Base-by-base conservation (phyloP, 2,888 invertebrate species). In the Nemotelus pantherinus region DNA sequence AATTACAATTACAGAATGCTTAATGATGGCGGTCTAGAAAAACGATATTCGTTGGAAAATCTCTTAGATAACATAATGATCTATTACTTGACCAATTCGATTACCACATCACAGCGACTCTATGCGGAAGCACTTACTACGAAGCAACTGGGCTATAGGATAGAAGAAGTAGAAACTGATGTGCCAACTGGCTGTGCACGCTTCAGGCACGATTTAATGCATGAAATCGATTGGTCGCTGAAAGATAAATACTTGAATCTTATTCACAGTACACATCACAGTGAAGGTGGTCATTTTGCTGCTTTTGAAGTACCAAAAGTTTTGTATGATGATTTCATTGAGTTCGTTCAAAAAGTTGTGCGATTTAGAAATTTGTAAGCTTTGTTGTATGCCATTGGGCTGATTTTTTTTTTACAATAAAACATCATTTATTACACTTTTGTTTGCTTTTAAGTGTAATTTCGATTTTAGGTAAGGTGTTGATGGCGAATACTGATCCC, bases 251-350 rank as follows among this genome's bases (percentile, higher is more conserved):
- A 89, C 84, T 85, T 83, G 10, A 93, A 95, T 85, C 86, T 95
- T 68, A 87, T 94, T 3, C 93, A 92, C 67, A 91, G 90, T 82
- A 92, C 90, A 0, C 88, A 92, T 63, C 88, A 92, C 50, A 88
- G 89, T 0, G 88, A 90, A 2, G 95, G 95, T 1, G 97, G 97
- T 0, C 97, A 97, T 85, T 98, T 96, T 85, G 93, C 93, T 0
- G 95, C 95, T 0, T 88, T 96, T 77, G 95, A 97, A 85, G 89
- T 91, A 79, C 95, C 97, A 0, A 86, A 90, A 58, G 82, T 93
- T 0, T 83, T 97, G 45, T 92, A 93, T 2, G 87, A 90, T 0
- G 95, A 96, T 83, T 86, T 97, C 6, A 91, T 90, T 83, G 83
- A 86, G 1, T 92, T 92, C 76, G 89, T 92, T 0, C 83, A 86